Base-by-base conservation (phyloP, 2,888 invertebrate genomes). In the Pristionchus maxplancki region DNA sequence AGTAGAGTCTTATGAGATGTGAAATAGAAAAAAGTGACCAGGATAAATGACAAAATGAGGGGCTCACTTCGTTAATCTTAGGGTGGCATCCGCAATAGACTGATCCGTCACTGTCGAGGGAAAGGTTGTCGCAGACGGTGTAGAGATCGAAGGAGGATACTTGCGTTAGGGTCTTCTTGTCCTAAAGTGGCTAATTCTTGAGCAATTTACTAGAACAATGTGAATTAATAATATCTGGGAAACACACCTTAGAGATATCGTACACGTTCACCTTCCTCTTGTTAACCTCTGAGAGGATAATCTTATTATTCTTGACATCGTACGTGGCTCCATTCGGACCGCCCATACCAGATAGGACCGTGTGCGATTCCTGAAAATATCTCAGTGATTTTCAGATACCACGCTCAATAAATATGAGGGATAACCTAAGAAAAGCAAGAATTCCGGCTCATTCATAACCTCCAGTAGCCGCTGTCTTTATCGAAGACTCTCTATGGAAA, bases 301-400 rank as follows among this genome's bases (percentile, higher is more conserved):
- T 82, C 24, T 89, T 89, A 48, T 90, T 91, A 4, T 40, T 71
- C 37, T 91, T 88, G 31, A 87, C 34, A 44, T 91, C 90, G n/a
- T 91, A 71, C 20, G 88, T 89, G 34, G 91, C 90, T 85, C 92
- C 92, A 88, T 92, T 92, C 13, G 91, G 89, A 24, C 85, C 89
- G 1, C 87, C 88, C 34, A 44, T 62, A 8, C 85, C 85, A 67
- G 40, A 28, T 0, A 86, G n/a, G 9, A 86, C 8, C 5, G 11
- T 24, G 24, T 86, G 85, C 0, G 44, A 40, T 11, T 86, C 53
- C 85, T 86, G 5, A 28, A 86, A 24, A 81, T 6, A n/a, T n/a
- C n/a, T n/a, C n/a, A 81, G 17, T 4, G 40, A 20, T 44, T 44
- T 44, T 44, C 44, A 53, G 13, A 53, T 13, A 11, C 17, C 53